Evolutionary conservation across 2,797 vertebrate species (phyloP), one percentile per base, ranked within the genome.

Genomic region (Brachymystax lenok): DNA sequence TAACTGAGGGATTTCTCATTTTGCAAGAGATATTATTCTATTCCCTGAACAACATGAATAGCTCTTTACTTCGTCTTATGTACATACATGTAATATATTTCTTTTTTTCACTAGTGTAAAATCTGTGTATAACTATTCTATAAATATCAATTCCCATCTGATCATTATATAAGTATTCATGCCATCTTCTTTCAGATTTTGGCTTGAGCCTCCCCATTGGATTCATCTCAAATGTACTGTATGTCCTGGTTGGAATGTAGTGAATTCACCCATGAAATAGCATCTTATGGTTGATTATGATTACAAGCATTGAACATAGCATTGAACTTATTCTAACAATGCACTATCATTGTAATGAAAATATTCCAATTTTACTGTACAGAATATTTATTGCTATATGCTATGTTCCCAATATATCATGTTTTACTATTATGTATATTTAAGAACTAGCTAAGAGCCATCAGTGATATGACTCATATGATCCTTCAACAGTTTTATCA

Each of bases 311-410:
- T 81, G 68, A 84, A 83, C 40, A 70, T 69, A 73, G 64, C 27
- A 66, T 33, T 56, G 27, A 30, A 66, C 64, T 83, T 87, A 80
- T 64, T 88, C 51, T 74, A 77, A 69, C 76, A 79, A 75, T 79
- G 33, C 69, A 83, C 79, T 83, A 87, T 81, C 74, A 81, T 89
- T 90, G 74, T 84, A 89, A 85, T 87, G 72, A 78, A 80, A 75
- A 87, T 79, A 84, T 86, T 88, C 87, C 71, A 86, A 77, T 80
- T 86, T 30, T 78, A 77, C 70, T 82, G 82, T 67, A 67, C 72
- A 84, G 83, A 77, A 82, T 85, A 78, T 69, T 40, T 17, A 81
- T 79, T 82, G 73, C 76, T 69, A n/a, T 67, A 73, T 13, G 1
- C 67, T 69, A 2, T 33, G n/a, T 27, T 21, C 35, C 56, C 14